These are phyloP conservation scores for Microcebus lehilahytsara DNA, from an alignment of 2,113 vertebrate genomes.

Conservation along the genomic window DNA sequence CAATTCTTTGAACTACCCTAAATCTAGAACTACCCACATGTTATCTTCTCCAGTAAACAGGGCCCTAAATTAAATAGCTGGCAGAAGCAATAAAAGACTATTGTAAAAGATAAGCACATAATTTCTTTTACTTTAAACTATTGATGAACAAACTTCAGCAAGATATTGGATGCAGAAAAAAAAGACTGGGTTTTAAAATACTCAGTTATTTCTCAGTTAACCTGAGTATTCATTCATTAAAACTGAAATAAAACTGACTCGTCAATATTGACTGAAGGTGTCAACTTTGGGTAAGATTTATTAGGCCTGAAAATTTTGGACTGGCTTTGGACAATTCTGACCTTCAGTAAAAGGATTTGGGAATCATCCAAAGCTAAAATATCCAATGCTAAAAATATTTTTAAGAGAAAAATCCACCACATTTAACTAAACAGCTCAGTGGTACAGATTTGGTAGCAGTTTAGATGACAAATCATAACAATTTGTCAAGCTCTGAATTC, in stretches of 20 bases:
- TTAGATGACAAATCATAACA: not conserved
- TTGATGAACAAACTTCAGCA: conserved; percentile 75
- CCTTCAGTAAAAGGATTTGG: conserved; percentile 71
- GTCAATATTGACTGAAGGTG: conserved; percentile 78
- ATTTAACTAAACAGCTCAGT: not conserved
- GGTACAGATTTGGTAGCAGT: not conserved
- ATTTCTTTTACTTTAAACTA: conserved; percentile 78
- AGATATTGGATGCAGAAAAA: not conserved
- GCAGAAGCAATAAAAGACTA: conserved; percentile 44
- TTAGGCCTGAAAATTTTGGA: conserved; percentile 78
- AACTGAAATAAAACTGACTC: conserved; percentile 81
- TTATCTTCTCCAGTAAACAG: not conserved
- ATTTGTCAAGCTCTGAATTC: not conserved
- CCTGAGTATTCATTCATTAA: conserved; percentile 78
- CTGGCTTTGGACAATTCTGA: conserved; percentile 74
- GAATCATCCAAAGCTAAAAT: not conserved
- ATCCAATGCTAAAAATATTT: conserved; percentile 62
- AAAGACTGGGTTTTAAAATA: conserved; percentile 56
- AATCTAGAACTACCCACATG: not conserved
- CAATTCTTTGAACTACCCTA: not conserved
- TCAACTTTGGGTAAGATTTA: conserved; percentile 81
- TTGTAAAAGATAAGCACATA: conserved; percentile 52
- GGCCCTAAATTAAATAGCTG: conserved; percentile 64
- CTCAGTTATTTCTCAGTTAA: conserved; percentile 76
- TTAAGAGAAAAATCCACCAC: conserved; percentile 33